A percentile compares a stretch with the other conserved stretches of the same genome.
These are phyloP conservation scores for Diphyllodes magnificus DNA, from an alignment of 2,113 vertebrate species.

Conservation along the genomic window DNA sequence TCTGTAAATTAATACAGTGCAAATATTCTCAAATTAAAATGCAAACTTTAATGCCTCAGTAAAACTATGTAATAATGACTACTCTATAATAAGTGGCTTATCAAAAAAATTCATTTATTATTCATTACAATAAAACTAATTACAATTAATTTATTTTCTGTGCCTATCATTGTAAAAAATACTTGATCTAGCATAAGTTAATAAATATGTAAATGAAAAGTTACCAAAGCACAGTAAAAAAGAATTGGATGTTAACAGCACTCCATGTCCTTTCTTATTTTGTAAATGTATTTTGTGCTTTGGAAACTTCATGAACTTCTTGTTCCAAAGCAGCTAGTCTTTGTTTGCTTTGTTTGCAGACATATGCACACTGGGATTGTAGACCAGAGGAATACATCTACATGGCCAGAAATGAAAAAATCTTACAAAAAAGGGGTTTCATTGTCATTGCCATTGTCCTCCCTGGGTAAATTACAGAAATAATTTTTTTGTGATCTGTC, in stretches of 20 bases:
- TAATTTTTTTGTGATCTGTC: neutral
- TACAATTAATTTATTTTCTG: constrained; percentile 1
- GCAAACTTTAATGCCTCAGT: neutral
- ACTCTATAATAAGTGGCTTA: neutral
- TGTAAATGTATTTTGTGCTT: neutral
- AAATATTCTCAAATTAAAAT: neutral
- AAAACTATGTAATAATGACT: neutral
- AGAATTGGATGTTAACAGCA: neutral
- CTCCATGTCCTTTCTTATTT: neutral
- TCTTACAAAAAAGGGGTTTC: neutral
- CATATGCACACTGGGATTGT: neutral
- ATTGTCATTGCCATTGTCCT: neutral
- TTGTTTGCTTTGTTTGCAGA: neutral
- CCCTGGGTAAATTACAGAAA: neutral
- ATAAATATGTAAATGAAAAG: constrained; percentile 25
- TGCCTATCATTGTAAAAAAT: neutral
- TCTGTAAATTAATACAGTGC: neutral
- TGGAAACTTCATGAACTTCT: neutral
- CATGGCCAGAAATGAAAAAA: neutral
- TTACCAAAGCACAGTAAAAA: neutral
- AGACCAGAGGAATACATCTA: neutral
- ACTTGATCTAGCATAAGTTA: constrained; percentile 18
- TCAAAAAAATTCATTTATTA: neutral
- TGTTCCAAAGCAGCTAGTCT: neutral
- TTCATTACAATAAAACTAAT: constrained; percentile 20